phyloP scores from a whole-genome alignment of 2,888 invertebrate genomes.

The Monochamus alternatus region DNA sequence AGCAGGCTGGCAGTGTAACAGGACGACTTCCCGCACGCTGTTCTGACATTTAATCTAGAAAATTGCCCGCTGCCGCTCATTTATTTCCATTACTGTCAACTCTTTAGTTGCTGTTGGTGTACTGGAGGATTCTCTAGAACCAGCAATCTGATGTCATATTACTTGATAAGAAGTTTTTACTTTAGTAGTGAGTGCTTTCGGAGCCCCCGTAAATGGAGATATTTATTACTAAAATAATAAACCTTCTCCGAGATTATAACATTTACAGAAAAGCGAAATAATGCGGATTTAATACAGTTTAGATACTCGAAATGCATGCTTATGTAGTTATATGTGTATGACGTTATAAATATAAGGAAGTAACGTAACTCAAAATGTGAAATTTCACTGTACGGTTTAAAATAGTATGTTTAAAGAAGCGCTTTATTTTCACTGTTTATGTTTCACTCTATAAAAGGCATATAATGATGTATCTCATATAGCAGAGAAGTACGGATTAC shows the following conservation, averaged over 20 bases:
- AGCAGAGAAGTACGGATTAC: no score
- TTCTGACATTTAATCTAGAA: constrained; percentile 79
- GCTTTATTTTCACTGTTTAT: no score
- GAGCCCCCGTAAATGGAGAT: constrained; percentile 1
- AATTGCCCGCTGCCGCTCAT: constrained; percentile 77
- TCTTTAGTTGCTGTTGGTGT: constrained; percentile 68
- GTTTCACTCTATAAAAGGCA: no score
- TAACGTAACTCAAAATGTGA: no score
- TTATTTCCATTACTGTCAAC: constrained; percentile 78
- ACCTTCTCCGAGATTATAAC: background rate
- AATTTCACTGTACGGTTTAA: no score
- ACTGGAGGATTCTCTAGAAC: constrained; percentile 62
- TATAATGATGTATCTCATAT: no score
- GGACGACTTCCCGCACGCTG: constrained; percentile 66
- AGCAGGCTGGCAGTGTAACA: constrained; percentile 64
- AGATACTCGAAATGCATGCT: no score
- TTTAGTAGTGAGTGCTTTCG: constrained; percentile 35
- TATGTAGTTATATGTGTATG: no score
- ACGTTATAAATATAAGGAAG: no score
- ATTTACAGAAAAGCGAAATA: background rate
- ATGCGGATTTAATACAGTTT: no score
- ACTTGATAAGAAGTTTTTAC: constrained; percentile 64
- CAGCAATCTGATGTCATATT: constrained; percentile 70
- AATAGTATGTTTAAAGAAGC: no score
- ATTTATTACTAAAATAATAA: background rate